Evolutionary conservation across 2,113 vertebrate genomes (phyloP), one percentile per base, ranked within the genome.

Genomic region (Boleophthalmus pectinirostris): DNA sequence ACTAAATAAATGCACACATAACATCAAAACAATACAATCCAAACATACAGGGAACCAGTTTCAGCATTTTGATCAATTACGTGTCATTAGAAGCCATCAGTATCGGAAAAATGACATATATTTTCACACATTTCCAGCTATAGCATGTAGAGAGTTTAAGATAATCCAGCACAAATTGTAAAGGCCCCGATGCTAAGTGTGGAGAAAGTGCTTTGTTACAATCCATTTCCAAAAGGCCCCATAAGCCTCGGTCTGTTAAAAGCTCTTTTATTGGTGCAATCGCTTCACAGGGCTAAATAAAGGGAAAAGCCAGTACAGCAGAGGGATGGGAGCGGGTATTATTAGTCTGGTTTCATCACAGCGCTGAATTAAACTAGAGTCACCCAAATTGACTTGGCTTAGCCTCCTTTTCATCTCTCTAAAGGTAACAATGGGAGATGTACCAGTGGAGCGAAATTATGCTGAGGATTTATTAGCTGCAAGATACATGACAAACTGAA

Each of bases 201-300:
- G 11, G 15, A 64, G 49, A 74, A 85, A 85, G 61, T 49, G 72
- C 73, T 80, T 81, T 72, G 63, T 73, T 77, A 71, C 35, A 49
- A 72, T 82, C 72, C 58, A 66, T 77, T 86, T 83, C 82, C 47
- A 75, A 83, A 88, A 68, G 60, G 73, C 72, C 79, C 84, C 75
- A 79, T 73, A 76, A 87, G 74, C 81, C 70, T 45, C 61, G 85
- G 64, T 83, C 87, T 66, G 82, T 85, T 90, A 89, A 87, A 88
- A 84, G 68, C 81, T 73, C 89, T 85, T 86, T 89, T 81, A 89
- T 90, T 87, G 75, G 56, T 76, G 80, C 80, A 80, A 85, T 81
- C 68, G 70, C 80, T 88, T 82, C 80, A 82, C 70, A 79, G 70
- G 46, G 82, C 82, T 87, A 81, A 89, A 90, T 81, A 85, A 87